Conservation (phyloP, 2,113 vertebrate species). For the Oreochromis aureus region DNA sequence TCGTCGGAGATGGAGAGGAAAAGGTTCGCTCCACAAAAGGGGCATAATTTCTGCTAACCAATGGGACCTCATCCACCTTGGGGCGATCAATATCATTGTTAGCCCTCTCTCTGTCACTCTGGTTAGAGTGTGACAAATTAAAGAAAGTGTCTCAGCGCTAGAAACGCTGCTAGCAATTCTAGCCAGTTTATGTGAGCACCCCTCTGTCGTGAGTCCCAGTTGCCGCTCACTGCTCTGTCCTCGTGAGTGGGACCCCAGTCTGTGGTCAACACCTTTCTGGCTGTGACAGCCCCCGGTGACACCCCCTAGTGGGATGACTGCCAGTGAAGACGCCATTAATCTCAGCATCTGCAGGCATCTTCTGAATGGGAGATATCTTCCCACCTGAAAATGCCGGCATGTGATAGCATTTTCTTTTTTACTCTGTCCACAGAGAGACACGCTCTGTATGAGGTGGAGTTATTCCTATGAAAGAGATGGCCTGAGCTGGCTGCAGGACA, state of each 20-base stretch:
- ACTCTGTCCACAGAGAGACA: neutral
- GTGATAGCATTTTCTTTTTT: neutral
- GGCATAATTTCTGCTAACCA: neutral
- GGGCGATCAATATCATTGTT: neutral
- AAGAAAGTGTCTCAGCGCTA: neutral
- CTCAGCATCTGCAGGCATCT: neutral
- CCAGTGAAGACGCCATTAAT: neutral
- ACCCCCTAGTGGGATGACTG: rapidly evolving
- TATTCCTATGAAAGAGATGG: neutral
- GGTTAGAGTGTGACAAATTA: neutral
- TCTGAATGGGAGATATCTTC: neutral
- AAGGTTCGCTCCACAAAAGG: neutral
- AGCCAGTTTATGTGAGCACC: neutral
- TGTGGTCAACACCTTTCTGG: too few species aligned
- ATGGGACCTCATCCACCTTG: neutral
- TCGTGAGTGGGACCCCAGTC: too few species aligned
- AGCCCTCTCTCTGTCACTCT: neutral
- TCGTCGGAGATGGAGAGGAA: rapidly evolving
- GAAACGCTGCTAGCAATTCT: neutral
- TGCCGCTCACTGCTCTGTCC: neutral
- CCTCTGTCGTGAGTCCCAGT: neutral
- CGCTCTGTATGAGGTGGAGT: rapidly evolving
- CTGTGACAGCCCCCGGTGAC: too few species aligned
- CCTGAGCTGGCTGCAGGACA: neutral
- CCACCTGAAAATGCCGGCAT: neutral